These are phyloP conservation scores for Aspiorhynchus laticeps DNA, from an alignment of 2,113 vertebrate genomes.

Conservation along the genomic window DNA sequence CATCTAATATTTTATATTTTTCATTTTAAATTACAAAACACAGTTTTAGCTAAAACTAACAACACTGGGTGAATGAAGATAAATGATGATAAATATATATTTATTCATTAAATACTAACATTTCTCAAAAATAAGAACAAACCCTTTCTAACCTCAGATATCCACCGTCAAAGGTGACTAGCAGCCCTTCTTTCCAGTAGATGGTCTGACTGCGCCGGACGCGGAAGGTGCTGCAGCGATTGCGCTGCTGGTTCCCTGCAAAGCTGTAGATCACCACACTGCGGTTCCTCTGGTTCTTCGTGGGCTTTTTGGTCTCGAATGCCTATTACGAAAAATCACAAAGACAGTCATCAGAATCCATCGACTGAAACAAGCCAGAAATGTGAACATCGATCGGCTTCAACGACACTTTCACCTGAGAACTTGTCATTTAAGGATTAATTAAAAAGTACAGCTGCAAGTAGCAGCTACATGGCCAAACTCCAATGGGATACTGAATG, in stretches of 20 bases:
- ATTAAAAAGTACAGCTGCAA: not conserved
- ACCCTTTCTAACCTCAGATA: constrained; percentile 87
- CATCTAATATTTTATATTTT: too few relatives aligned
- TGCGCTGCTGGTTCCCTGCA: constrained; percentile 83
- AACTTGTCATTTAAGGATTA: not conserved
- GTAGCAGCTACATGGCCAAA: not conserved
- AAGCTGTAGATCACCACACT: constrained; percentile 90
- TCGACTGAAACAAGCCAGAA: not conserved
- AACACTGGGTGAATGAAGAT: not conserved
- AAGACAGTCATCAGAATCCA: not conserved
- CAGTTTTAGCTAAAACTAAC: not conserved
- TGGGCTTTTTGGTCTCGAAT: constrained; percentile 84
- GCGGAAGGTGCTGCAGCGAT: constrained; percentile 94
- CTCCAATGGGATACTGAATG: not conserved
- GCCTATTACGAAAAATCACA: constrained; percentile 72
- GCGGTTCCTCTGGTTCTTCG: constrained; percentile 73
- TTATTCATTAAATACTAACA: not conserved
- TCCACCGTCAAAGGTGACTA: constrained; percentile 92
- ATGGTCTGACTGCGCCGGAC: constrained; percentile 83
- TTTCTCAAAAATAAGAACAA: not conserved
- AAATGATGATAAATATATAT: not conserved
- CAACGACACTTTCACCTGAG: constrained; percentile 20
- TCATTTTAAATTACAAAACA: not conserved
- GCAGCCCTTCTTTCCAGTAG: constrained; percentile 81
- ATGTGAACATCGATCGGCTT: not conserved